These are phyloP conservation scores for Alloplasta piceator DNA, from an alignment of 2,888 invertebrate species.

Conservation along the genomic window DNA sequence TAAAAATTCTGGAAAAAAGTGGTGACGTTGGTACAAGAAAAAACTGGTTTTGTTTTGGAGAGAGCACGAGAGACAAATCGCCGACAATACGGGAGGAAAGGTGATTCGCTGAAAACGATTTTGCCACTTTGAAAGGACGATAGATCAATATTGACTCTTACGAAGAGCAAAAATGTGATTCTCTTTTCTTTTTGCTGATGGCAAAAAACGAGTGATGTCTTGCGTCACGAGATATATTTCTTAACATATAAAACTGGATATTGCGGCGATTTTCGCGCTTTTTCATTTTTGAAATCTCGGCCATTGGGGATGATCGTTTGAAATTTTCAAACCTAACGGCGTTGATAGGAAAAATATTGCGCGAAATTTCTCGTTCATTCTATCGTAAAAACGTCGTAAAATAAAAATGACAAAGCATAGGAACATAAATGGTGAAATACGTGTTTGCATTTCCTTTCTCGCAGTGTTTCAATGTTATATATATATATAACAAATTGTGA, in stretches of 20 bases:
- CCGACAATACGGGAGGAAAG: constrained; percentile 10
- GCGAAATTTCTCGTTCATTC: not conserved
- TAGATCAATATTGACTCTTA: constrained; percentile 30
- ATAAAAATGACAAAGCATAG: not conserved
- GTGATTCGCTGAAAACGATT: constrained; percentile 19
- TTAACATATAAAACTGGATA: too few relatives aligned
- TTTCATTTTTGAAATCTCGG: too few relatives aligned
- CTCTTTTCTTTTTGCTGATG: too few relatives aligned
- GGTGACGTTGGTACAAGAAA: not conserved
- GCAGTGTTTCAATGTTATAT: too few relatives aligned
- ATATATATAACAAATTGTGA: too few relatives aligned
- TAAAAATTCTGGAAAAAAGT: not conserved
- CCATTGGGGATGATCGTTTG: not conserved
- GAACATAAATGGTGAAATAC: not conserved
- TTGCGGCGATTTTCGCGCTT: too few relatives aligned
- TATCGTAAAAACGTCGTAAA: not conserved
- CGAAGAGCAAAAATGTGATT: not conserved
- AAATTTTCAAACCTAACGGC: not conserved
- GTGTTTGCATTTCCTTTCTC: too few relatives aligned
- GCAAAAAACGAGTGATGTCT: too few relatives aligned
- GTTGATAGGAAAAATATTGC: not conserved
- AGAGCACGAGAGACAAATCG: constrained; percentile 24
- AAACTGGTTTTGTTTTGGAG: constrained; percentile 6
- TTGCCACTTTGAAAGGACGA: constrained; percentile 4
- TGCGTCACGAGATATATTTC: too few relatives aligned